Evolutionary conservation across 2,888 invertebrate genomes (phyloP), one percentile per base, ranked within the genome.

Genomic region (Lithophane leautieri): DNA sequence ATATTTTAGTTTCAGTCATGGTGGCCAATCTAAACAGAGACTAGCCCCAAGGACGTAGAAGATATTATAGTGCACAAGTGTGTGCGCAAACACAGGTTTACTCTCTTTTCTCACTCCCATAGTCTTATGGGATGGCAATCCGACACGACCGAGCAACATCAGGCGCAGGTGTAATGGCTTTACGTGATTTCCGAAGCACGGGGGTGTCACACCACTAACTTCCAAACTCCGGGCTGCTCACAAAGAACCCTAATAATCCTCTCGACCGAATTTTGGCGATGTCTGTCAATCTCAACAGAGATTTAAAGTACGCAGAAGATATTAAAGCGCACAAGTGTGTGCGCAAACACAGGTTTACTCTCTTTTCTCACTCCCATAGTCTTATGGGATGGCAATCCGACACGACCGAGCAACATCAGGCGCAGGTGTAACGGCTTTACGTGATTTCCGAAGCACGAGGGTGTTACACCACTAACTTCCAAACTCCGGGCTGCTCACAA

Each of bases 121-220:
- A 28, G 4, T 22, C 28, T 12, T 9, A 19, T 14, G 16, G n/a
- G 14, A 19, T 9, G 28, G 28, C n/a, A 56, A 47, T 34, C 16
- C n/a, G 6, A 14, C 44, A 44, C 4, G 9, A 19, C n/a, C 3
- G 6, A 0, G 2, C n/a, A 4, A 28, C 0, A 50, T n/a, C 34
- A n/a, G n/a, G 19, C 2, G 19, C 12, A 19, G 22, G 0, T 16
- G 12, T 6, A n/a, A 12, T 4, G 8, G 4, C 8, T 28, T 9
- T 4, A 50, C 22, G 1, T 14, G 14, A 1, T 14, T 14, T 28
- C 14, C 28, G 1, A 50, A 9, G 28, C 22, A 50, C 16, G 4
- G 6, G 1, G 9, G 0, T 34, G n/a, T n/a, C n/a, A n/a, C 11
- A 34, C 11, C 34, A 52, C 3, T 16, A 11, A 1, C 34, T 52